phyloP scores from a whole-genome alignment of 2,797 vertebrate genomes.

The Pseudomugil gertrudae region DNA sequence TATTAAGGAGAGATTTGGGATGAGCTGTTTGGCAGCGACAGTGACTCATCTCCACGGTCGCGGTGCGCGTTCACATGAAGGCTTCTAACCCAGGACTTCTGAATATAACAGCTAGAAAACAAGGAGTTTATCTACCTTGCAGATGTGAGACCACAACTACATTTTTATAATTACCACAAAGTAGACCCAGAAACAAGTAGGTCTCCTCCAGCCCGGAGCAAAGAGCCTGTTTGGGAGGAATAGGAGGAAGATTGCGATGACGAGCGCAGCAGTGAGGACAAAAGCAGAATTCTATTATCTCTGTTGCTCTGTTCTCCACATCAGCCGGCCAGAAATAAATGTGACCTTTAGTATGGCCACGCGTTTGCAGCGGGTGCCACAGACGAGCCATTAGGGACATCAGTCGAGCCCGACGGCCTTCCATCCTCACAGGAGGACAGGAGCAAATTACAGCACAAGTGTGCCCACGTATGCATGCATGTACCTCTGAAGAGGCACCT shows the following conservation, averaged over 20 bases:
- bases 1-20: conserved; percentile 42
- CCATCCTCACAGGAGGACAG: conserved; percentile 28
- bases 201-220: conserved; percentile 45
- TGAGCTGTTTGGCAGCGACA: neutral
- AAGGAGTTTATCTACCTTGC: conserved; percentile 40
- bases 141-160: conserved; percentile 31
- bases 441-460: conserved; percentile 38
- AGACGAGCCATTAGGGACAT: conserved; percentile 65
- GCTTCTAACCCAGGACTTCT: conserved; percentile 39
- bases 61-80: conserved; percentile 23
- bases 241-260: conserved; percentile 23
- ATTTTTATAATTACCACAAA: conserved; percentile 43
- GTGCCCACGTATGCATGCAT: neutral
- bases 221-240: conserved; percentile 11
- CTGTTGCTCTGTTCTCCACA: conserved; percentile 45
- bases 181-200: conserved; percentile 46
- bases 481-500: neutral
- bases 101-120: conserved; percentile 43
- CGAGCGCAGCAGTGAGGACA: conserved; percentile 30
- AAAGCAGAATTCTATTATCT: conserved; percentile 55
- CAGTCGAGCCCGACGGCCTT: conserved; percentile 41
- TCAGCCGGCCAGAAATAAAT: conserved; percentile 68
- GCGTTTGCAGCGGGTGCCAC: conserved; percentile 59
- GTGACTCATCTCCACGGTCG: conserved; percentile 47
- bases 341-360: conserved; percentile 71